Percentiles rank a stretch among this genome's conserved stretches.
Conservation (phyloP, 2,888 invertebrate species). For the Chouioia cunea region DNA sequence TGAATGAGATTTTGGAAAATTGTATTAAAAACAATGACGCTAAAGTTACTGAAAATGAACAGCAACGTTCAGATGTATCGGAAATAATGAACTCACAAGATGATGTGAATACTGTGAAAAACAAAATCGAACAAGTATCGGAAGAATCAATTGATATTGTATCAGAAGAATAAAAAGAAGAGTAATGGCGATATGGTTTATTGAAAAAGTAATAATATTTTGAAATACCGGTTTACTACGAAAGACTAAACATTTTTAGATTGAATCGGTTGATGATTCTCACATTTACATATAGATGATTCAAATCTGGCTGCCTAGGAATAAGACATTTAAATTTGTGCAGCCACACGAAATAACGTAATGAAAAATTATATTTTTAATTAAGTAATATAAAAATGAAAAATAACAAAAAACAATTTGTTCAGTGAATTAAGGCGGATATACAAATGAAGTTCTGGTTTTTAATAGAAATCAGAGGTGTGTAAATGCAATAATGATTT, state of each 20-base stretch:
- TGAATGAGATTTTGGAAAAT: constrained; percentile 19
- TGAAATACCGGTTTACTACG: constrained; percentile 33
- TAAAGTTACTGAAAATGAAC: constrained; percentile 10
- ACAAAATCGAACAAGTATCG: constrained; percentile 6
- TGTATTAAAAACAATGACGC: constrained; percentile 37
- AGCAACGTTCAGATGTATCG: constrained; percentile 18
- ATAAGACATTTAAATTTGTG: constrained; percentile 40
- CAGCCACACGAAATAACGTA: constrained; percentile 36
- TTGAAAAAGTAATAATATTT: constrained; percentile 17
- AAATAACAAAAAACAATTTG: constrained; percentile 43
- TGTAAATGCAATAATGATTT: constrained; percentile 45
- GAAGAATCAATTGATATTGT: constrained; percentile 23
- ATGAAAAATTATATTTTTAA: constrained; percentile 36
- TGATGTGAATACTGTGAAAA: constrained; percentile 8
- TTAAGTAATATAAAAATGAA: constrained; percentile 20
- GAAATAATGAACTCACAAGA: neutral
- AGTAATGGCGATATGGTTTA: constrained; percentile 17
- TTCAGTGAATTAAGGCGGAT: constrained; percentile 35
- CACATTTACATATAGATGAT: constrained; percentile 39
- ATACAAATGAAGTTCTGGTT: constrained; percentile 38
- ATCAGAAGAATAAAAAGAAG: constrained; percentile 17
- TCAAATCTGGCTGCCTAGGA: constrained; percentile 37
- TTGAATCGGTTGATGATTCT: constrained; percentile 31
- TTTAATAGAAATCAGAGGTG: constrained; percentile 40
- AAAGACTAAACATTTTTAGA: constrained; percentile 42